These are phyloP conservation scores for Poecile montanus DNA, from an alignment of 2,797 vertebrate species.

Conservation along the genomic window DNA sequence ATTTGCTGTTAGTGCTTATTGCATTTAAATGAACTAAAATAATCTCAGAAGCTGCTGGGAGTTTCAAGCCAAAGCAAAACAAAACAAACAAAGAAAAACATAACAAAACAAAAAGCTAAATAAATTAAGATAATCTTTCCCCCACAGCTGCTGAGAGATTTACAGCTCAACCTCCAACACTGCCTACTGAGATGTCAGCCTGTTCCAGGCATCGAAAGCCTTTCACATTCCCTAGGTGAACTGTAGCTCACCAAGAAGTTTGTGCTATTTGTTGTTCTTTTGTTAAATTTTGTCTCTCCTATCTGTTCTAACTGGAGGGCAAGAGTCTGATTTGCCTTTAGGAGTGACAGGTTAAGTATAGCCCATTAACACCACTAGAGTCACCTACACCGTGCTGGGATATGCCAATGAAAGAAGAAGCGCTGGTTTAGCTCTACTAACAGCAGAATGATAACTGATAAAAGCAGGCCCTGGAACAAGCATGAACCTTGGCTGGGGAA, in stretches of 20 bases:
- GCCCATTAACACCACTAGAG: not conserved
- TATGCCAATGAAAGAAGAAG: not conserved
- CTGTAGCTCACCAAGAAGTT: not conserved
- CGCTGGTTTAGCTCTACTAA: not conserved
- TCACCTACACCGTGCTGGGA: not conserved
- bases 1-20: slow-evolving; percentile 67
- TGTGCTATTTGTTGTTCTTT: not conserved
- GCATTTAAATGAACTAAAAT: slow-evolving; percentile 71
- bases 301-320: not conserved
- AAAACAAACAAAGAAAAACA: not conserved
- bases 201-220: not conserved
- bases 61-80: slow-evolving; percentile 49
- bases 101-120: slow-evolving; percentile 17
- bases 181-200: not conserved
- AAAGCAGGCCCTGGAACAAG: not conserved
- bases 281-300: not conserved
- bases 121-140: slow-evolving; percentile 58
- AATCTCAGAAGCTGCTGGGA: slow-evolving; percentile 66
- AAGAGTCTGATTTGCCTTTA: not conserved
- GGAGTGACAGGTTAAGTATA: not conserved
- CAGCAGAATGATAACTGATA: not conserved
- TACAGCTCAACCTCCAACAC: not conserved
- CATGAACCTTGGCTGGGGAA: not conserved
- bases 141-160: slow-evolving; percentile 50
- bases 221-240: not conserved